phyloP scores from a whole-genome alignment of 1,140 invertebrate genomes.

The Ctenoplectra terminalis region DNA sequence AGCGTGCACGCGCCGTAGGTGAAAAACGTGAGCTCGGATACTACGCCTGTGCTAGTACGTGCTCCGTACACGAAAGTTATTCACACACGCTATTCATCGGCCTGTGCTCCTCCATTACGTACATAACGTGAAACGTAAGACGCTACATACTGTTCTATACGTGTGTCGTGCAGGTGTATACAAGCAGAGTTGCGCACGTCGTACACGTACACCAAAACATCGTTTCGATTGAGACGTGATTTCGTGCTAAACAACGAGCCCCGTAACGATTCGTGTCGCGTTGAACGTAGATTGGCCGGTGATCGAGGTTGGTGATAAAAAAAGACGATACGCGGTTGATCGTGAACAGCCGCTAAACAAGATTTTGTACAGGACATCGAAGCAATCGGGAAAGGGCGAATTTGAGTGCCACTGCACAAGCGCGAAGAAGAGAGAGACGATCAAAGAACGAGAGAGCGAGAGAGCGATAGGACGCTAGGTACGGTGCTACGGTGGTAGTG shows the following conservation, averaged over 20 bases:
- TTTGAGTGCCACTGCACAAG: conserved; percentile 56
- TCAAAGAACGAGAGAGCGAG: conserved; percentile 40
- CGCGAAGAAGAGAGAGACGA: conserved; percentile 41
- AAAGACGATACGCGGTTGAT: background rate
- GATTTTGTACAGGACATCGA: background rate
- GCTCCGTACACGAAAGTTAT: conserved; percentile 54
- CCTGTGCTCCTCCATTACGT: conserved; percentile 53
- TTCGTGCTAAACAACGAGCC: background rate
- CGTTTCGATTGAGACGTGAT: conserved; percentile 8
- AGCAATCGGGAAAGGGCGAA: conserved; percentile 38
- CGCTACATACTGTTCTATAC: conserved; percentile 46
- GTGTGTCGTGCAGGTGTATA: conserved; percentile 46
- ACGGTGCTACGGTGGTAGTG: conserved; percentile 67
- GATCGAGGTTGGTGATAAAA: background rate
- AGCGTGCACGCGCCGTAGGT: conserved; percentile 53
- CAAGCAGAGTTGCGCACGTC: conserved; percentile 46
- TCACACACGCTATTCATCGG: conserved; percentile 55
- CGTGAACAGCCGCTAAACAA: background rate
- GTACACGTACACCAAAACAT: conserved; percentile 40
- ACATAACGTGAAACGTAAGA: conserved; percentile 54
- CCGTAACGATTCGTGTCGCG: background rate
- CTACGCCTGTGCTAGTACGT: conserved; percentile 51
- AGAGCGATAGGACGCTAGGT: conserved; percentile 61
- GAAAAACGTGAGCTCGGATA: conserved; percentile 51
- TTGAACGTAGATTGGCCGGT: no score